Conservation (phyloP, 2,888 invertebrate genomes). For the Doris montereyensis region DNA sequence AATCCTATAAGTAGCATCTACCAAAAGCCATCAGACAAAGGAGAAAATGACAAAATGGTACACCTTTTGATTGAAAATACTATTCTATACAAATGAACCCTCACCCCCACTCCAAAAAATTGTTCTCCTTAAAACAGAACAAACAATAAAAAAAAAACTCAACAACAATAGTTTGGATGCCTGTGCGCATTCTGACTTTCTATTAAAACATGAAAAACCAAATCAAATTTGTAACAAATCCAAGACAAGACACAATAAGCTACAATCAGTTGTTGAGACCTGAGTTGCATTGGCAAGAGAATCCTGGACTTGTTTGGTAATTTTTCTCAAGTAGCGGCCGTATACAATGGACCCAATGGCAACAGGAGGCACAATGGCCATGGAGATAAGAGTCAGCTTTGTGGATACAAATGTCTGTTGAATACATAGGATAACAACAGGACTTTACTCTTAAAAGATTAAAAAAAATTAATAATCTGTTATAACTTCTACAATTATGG, state of each 20-base stretch:
- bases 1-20: no score
- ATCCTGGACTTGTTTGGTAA: constrained; percentile 83
- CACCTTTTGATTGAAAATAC: no score
- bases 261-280: constrained; percentile 15
- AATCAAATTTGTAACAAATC: background rate
- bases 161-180: no score
- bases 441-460: background rate
- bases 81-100: no score
- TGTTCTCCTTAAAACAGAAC: no score
- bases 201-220: background rate
- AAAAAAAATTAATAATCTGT: background rate
- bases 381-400: constrained; percentile 87
- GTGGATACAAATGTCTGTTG: constrained; percentile 93
- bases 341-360: constrained; percentile 83
- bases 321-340: constrained; percentile 84
- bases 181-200: background rate
- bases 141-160: no score
- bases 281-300: constrained; percentile 74
- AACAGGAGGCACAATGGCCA: constrained; percentile 91
- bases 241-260: background rate
- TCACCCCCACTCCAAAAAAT: no score
- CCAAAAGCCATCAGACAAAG: no score
- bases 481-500: no score
- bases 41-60: no score
- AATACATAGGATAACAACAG: background rate